A percentile compares a stretch with the other conserved stretches of the same genome.
phyloP scores from a whole-genome alignment of 2,113 vertebrate species.

The Salvator merianae region DNA sequence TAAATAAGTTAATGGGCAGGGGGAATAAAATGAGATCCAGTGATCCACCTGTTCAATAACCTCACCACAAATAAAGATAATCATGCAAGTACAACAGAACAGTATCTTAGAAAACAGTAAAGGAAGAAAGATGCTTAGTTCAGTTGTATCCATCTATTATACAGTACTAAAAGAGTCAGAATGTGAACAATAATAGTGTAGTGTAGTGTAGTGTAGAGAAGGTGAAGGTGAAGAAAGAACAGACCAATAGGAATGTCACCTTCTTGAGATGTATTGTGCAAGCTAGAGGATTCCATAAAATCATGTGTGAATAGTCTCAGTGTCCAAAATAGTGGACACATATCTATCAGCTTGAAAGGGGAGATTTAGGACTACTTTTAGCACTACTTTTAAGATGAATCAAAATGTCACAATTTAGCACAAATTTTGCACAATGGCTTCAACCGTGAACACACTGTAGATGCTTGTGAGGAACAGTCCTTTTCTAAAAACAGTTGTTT shows the following conservation, averaged over 20 bases:
- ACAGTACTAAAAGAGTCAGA: conserved; percentile 46
- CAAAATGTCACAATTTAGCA: too few species aligned
- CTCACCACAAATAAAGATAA: conserved; percentile 59
- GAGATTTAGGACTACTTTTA: not conserved
- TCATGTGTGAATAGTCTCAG: not conserved
- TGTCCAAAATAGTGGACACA: too few species aligned
- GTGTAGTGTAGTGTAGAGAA: too few species aligned
- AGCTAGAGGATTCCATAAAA: not conserved
- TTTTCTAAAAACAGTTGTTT: not conserved
- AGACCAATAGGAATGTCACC: not conserved
- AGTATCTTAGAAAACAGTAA: conserved; percentile 24
- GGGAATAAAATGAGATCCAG: conserved; percentile 41
- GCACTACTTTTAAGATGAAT: too few species aligned
- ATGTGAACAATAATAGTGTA: not conserved
- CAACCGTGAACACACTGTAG: too few species aligned
- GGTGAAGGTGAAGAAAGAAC: not conserved
- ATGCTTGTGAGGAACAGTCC: too few species aligned
- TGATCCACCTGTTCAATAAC: conserved; percentile 55
- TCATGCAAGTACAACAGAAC: conserved; percentile 47
- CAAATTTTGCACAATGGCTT: too few species aligned
- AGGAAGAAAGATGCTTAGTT: conserved; percentile 34
- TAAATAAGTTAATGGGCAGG: conserved; percentile 52
- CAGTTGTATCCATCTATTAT: conserved; percentile 9
- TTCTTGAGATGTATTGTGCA: not conserved
- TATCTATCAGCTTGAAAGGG: not conserved